Evolutionary conservation across 2,888 invertebrate species (phyloP).

Genomic region (Noctua comes): DNA sequence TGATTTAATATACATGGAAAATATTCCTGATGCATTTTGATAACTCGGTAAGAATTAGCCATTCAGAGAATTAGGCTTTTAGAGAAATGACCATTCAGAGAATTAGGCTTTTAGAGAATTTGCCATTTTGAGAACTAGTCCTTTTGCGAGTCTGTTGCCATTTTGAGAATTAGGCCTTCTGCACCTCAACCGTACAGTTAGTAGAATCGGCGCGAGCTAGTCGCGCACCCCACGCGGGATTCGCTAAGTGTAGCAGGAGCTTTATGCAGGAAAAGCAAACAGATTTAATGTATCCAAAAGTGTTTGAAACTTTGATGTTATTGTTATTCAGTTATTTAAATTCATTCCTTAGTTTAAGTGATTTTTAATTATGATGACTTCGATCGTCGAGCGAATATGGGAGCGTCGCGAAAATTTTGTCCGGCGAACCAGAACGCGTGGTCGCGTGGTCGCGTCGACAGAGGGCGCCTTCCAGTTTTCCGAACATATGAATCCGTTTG

Average conservation of each 20-base stretch:
- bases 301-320: constrained; percentile 16
- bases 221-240: no score
- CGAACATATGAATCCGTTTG: not conserved
- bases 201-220: not conserved
- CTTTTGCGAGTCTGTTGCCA: no score
- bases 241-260: not conserved
- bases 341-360: constrained; percentile 61
- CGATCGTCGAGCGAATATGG: not conserved
- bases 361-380: constrained; percentile 35
- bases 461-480: not conserved
- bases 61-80: no score
- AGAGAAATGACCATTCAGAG: no score
- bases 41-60: no score
- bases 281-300: not conserved
- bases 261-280: not conserved
- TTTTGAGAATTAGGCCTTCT: no score
- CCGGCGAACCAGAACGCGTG: not conserved
- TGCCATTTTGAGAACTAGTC: no score
- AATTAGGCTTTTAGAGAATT: no score
- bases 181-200: not conserved
- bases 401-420: not conserved
- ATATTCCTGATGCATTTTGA: no score
- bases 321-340: constrained; percentile 31
- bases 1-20: no score
- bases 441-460: not conserved